These are phyloP conservation scores for Chauna torquata DNA, from an alignment of 2,113 vertebrate species.

Conservation along the genomic window DNA sequence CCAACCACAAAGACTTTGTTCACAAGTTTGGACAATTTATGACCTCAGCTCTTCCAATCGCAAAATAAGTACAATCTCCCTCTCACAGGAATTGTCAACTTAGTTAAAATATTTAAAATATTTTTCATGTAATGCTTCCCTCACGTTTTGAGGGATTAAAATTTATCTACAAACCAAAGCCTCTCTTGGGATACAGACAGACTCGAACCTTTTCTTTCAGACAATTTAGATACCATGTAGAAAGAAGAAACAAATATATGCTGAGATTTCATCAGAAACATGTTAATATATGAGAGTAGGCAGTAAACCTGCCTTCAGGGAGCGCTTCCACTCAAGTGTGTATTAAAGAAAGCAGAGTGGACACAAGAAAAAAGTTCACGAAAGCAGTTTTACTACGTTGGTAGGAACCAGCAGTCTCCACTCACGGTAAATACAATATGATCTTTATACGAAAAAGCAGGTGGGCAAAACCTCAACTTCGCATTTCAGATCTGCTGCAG, in stretches of 20 bases:
- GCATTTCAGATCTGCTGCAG: neutral
- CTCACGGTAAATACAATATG: neutral
- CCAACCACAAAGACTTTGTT: neutral
- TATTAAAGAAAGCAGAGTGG: neutral
- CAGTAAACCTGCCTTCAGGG: neutral
- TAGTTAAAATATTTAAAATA: neutral
- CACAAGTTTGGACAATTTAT: neutral
- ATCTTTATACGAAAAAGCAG: neutral
- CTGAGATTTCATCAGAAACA: neutral
- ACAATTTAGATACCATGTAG: neutral
- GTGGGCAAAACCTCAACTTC: neutral
- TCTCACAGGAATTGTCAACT: neutral
- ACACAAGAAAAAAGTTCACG: neutral
- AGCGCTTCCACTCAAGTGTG: neutral
- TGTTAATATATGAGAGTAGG: neutral
- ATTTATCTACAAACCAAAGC: neutral
- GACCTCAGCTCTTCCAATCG: neutral
- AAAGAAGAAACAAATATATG: neutral
- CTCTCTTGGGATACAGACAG: neutral
- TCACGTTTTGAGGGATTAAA: neutral
- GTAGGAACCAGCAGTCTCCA: neutral
- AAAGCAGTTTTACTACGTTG: neutral
- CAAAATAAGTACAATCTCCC: neutral
- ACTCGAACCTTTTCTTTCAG: neutral
- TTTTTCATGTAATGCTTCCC: neutral